Evolutionary conservation across 1,140 invertebrate species (phyloP).

Genomic region (Cryptotermes secundus): DNA sequence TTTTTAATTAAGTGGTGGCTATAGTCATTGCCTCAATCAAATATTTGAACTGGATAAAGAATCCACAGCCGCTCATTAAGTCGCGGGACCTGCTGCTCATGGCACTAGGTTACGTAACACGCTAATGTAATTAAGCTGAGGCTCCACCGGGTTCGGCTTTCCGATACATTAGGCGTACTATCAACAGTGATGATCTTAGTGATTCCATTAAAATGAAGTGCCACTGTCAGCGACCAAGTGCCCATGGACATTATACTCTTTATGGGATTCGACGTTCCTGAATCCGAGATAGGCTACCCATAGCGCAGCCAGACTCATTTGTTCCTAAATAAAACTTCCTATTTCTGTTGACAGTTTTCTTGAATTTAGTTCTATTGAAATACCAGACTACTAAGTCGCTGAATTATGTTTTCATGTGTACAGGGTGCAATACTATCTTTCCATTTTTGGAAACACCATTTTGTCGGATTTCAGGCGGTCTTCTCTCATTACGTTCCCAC

Average conservation of each 20-base stretch:
- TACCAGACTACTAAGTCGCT: too few relatives aligned
- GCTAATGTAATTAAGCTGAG: neutral
- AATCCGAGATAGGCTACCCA: neutral
- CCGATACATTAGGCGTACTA: neutral
- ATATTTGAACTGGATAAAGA: neutral
- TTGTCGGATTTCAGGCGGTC: too few relatives aligned
- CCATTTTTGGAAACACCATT: too few relatives aligned
- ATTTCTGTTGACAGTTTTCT: neutral
- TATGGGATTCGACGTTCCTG: neutral
- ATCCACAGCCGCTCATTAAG: neutral
- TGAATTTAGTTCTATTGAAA: neutral
- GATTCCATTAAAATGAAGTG: neutral
- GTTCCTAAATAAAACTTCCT: neutral
- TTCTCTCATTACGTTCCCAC: too few relatives aligned
- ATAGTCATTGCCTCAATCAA: neutral
- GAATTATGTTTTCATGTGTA: too few relatives aligned
- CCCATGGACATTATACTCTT: neutral
- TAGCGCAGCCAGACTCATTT: neutral
- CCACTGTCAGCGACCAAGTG: neutral
- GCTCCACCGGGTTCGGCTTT: neutral
- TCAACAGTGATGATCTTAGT: neutral
- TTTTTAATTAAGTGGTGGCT: constrained; percentile 10
- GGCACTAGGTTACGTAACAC: neutral
- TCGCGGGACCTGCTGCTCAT: neutral
- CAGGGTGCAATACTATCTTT: too few relatives aligned